A percentile compares a stretch with the other conserved stretches of the same genome.
Evolutionary conservation across 2,888 invertebrate genomes (phyloP).

Genomic region (Harpalus rubripes): DNA sequence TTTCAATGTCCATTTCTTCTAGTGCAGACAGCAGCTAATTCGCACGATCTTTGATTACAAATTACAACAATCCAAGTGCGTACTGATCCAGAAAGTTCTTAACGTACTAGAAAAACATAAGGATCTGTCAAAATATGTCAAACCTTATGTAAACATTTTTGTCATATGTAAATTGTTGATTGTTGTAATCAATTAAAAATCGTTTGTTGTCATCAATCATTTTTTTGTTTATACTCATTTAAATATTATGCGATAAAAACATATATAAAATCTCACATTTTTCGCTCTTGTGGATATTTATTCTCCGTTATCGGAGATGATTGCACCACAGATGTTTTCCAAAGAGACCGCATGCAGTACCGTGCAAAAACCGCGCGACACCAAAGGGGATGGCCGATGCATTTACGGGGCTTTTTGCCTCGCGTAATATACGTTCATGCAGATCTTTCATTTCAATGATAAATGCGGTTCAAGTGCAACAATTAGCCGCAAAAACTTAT

Average conservation of each 20-base stretch:
- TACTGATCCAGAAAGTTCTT: too few species aligned
- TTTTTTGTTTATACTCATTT: neutral
- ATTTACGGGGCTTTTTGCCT: constrained; percentile 28
- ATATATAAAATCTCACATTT: constrained; percentile 23
- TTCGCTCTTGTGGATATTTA: constrained; percentile 45
- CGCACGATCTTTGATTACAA: too few species aligned
- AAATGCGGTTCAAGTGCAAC: constrained; percentile 23
- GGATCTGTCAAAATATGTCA: too few species aligned
- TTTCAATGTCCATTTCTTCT: too few species aligned
- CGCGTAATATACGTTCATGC: constrained; percentile 9
- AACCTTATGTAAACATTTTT: too few species aligned
- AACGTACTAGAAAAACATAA: too few species aligned
- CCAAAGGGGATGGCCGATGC: constrained; percentile 43
- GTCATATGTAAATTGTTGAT: too few species aligned
- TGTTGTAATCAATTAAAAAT: too few species aligned
- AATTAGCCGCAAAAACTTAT: constrained; percentile 32
- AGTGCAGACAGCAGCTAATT: too few species aligned
- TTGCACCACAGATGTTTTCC: constrained; percentile 62
- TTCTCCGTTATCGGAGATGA: constrained; percentile 57
- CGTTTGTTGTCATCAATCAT: too few species aligned
- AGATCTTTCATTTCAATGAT: constrained; percentile 27
- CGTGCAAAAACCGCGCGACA: constrained; percentile 58
- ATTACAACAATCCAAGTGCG: too few species aligned
- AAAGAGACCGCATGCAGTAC: constrained; percentile 50
- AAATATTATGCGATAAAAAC: neutral